Evolutionary conservation across 2,888 invertebrate genomes (phyloP).

Genomic region (Limnephilus lunatus): DNA sequence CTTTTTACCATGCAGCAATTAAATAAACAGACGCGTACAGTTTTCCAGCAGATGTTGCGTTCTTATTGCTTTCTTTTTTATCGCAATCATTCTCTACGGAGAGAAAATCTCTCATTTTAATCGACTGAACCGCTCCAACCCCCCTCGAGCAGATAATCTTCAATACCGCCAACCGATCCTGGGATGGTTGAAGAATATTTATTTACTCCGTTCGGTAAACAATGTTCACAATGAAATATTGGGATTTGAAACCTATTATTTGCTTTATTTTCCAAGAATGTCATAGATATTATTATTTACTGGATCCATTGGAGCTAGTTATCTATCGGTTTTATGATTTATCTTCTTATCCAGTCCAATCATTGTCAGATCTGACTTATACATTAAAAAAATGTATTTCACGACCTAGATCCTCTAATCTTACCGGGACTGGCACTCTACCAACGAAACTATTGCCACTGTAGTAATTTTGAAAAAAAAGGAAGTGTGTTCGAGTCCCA

Average conservation of each 20-base stretch:
- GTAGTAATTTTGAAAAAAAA: no score
- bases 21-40: neutral
- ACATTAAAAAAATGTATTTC: no score
- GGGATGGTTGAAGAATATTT: neutral
- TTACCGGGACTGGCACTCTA: no score
- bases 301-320: neutral
- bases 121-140: neutral
- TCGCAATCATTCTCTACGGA: neutral
- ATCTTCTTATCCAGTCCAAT: neutral
- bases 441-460: no score
- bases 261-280: neutral
- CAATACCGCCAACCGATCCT: conserved; percentile 7
- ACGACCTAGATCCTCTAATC: no score
- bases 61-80: neutral
- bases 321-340: neutral
- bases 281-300: neutral
- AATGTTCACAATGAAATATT: neutral
- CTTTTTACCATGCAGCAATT: neutral
- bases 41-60: neutral
- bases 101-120: conserved; percentile 29
- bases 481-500: no score
- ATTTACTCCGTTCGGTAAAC: conserved; percentile 24
- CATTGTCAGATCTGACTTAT: neutral
- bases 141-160: conserved; percentile 7
- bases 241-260: neutral